phyloP scores from a whole-genome alignment of 2,797 vertebrate species.

The Gila robusta region DNA sequence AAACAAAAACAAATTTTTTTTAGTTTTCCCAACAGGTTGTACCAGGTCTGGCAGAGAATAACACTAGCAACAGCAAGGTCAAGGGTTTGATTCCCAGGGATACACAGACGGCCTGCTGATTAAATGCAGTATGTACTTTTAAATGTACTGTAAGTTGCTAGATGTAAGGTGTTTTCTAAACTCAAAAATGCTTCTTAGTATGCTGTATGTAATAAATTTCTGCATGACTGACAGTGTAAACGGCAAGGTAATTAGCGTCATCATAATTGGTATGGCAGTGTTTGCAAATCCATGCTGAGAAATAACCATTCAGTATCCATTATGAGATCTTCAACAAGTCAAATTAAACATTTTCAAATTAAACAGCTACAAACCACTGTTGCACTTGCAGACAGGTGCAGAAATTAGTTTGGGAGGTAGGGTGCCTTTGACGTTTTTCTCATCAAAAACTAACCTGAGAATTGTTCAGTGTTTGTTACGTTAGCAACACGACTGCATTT shows the following conservation, averaged over 20 bases:
- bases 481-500: background rate
- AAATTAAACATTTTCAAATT: conserved; percentile 54
- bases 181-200: background rate
- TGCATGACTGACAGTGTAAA: conserved; percentile 44
- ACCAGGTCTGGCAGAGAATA: background rate
- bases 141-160: background rate
- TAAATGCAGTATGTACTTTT: background rate
- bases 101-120: background rate
- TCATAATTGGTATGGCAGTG: conserved; percentile 54
- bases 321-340: conserved; percentile 39
- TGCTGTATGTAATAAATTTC: background rate
- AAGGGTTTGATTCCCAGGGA: background rate
- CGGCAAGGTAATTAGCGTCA: conserved; percentile 57
- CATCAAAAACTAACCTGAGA: background rate
- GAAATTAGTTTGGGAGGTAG: conserved; percentile 37
- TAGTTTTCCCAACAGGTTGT: background rate
- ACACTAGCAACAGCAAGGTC: background rate
- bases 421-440: background rate
- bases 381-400: background rate
- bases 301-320: conserved; percentile 30
- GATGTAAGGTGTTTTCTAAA: background rate
- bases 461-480: background rate
- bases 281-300: conserved; percentile 53
- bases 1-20: background rate
- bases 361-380: conserved; percentile 36